phyloP scores from a whole-genome alignment of 2,888 invertebrate species.

The Andrena hattorfiana region DNA sequence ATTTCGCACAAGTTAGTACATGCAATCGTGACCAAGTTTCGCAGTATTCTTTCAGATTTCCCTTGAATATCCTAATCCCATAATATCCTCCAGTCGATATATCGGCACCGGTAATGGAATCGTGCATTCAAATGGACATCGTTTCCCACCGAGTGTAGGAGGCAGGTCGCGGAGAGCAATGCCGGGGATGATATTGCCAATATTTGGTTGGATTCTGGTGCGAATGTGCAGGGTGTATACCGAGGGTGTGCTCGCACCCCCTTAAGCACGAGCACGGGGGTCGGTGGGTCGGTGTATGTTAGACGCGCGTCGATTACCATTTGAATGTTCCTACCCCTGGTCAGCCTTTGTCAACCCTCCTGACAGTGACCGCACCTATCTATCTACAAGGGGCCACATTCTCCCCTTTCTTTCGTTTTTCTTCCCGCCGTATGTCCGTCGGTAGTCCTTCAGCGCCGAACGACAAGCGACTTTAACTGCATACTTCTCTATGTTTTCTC shows the following conservation, averaged over 20 bases:
- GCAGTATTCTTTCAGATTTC: conserved; percentile 48
- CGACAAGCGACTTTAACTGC: conserved; percentile 38
- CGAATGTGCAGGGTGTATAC: conserved; percentile 72
- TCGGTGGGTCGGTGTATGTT: conserved; percentile 76
- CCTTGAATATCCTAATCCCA: conserved; percentile 79
- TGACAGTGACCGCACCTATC: conserved; percentile 76
- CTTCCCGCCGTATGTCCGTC: conserved; percentile 64
- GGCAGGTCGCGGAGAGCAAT: conserved; percentile 75
- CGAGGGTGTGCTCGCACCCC: conserved; percentile 65
- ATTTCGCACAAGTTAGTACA: neutral
- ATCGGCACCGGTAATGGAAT: conserved; percentile 78
- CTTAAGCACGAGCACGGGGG: conserved; percentile 58
- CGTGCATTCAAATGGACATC: conserved; percentile 79
- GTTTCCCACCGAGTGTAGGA: conserved; percentile 72
- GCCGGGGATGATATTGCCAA: conserved; percentile 83
- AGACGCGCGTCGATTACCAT: conserved; percentile 83
- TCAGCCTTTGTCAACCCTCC: conserved; percentile 81
- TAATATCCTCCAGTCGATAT: conserved; percentile 76
- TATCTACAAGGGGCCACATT: conserved; percentile 62
- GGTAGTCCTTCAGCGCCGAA: conserved; percentile 34
- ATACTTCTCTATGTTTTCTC: conserved; percentile 15
- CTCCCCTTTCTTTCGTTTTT: conserved; percentile 48
- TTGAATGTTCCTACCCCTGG: conserved; percentile 80
- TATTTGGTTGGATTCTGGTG: conserved; percentile 84
- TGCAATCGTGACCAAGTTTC: conserved; percentile 51